These are phyloP conservation scores for Ranitomeya variabilis DNA, from an alignment of 2,113 vertebrate species.

Conservation along the genomic window DNA sequence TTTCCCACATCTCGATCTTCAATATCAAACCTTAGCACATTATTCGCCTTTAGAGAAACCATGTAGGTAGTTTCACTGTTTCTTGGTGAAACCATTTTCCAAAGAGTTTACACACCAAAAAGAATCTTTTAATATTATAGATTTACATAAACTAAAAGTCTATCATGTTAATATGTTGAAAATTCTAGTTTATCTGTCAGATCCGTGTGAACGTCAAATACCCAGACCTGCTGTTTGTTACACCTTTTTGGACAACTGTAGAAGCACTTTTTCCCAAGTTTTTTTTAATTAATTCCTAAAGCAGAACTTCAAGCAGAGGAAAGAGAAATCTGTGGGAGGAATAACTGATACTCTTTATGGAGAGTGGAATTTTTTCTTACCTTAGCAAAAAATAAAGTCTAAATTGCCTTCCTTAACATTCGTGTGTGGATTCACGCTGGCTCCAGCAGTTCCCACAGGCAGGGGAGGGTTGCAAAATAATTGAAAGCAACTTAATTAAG, in stretches of 20 bases:
- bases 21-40: too few species aligned
- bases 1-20: too few species aligned
- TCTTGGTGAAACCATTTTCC: not conserved
- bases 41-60: not conserved
- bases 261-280: not conserved
- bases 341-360: constrained; percentile 20
- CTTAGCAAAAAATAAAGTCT: constrained; percentile 44
- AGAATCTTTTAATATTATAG: not conserved
- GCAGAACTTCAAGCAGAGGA: constrained; percentile 26
- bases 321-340: constrained; percentile 20
- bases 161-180: not conserved
- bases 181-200: constrained; percentile 25
- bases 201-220: not conserved
- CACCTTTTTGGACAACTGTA: not conserved
- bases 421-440: constrained; percentile 42
- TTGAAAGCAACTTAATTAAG: constrained; percentile 59
- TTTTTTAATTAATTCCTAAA: not conserved
- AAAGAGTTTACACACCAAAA: not conserved
- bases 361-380: constrained; percentile 36
- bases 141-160: not conserved
- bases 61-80: not conserved
- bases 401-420: constrained; percentile 52
- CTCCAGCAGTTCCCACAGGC: constrained; percentile 52
- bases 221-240: not conserved
- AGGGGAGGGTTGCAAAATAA: constrained; percentile 53